Base-by-base conservation (phyloP, 1,140 invertebrate genomes). In the Apis laboriosa region DNA sequence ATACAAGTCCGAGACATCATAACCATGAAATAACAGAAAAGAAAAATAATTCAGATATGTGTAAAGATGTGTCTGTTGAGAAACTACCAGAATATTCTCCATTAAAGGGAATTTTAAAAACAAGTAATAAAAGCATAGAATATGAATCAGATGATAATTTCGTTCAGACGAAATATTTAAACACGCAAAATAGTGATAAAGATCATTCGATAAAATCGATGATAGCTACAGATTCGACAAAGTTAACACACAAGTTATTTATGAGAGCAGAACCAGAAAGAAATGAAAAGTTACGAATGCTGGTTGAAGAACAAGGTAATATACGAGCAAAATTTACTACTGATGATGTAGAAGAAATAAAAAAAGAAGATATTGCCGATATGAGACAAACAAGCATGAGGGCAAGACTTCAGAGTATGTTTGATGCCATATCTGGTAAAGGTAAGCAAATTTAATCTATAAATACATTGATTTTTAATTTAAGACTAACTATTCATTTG, bases 391-490 rank as follows among this genome's bases (percentile, higher is more conserved):
- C 90, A 1, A 94, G 92, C 76, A 93, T 94, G 93, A 91, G 92
- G 49, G 86, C 91, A 0, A 92, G 92, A 68, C 84, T 94, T 9
- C 92, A 93, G 64, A 94, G 92, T 71, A 94, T 94, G 93, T 94
- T 94, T 51, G 92, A 94, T 87, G 93, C 93, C 1, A 93, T 94
- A 86, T 93, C 93, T n/a, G 94, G 93, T 12, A 94, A 94, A 92
- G 87, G 93, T 93, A 86, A 91, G 86, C 83, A 63, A 24, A 49
- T 78, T 43, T 3, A n/a, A 24, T 9, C 9, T 1, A 1, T 34
- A 24, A 19, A 19, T 51, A 12, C 0, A 34, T 24, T 17, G 11
- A 9, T 56, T 80, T 28, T 49, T 67, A 34, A 34, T 51, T 17
- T 5, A 49, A 8, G 1, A 51, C 0, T 34, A 61, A 51, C 0